Conservation (phyloP, 2,113 vertebrate species). For the Rhinolophus ferrumequinum region DNA sequence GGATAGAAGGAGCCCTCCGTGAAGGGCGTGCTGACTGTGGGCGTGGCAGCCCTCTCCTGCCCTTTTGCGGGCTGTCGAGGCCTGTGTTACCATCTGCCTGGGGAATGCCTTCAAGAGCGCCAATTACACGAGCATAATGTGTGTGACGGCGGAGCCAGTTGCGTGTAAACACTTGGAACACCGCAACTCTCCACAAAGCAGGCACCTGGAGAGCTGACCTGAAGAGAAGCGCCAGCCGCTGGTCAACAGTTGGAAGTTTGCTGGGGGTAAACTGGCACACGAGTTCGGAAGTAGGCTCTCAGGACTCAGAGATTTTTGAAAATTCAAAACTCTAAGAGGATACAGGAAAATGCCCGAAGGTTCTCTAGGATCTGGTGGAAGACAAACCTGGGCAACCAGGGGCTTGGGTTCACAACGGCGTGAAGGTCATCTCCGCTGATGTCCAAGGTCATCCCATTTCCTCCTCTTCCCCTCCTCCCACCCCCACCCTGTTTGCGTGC, state of each 20-base stretch:
- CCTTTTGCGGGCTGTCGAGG: not conserved
- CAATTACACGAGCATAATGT: constrained; percentile 28
- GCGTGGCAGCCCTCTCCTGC: not conserved
- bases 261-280: not conserved
- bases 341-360: not conserved
- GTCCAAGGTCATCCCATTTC: not conserved
- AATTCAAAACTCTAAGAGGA: not conserved
- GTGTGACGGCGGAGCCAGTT: constrained; percentile 31
- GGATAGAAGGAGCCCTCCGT: not conserved
- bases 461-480: not conserved
- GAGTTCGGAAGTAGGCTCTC: not conserved
- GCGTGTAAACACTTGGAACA: not conserved
- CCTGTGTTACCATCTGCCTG: not conserved
- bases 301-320: not conserved
- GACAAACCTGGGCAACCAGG: accelerated
- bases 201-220: not conserved
- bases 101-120: constrained; percentile 35
- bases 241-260: not conserved
- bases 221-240: not conserved
- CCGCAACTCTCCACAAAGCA: not conserved
- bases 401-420: not conserved
- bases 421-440: not conserved
- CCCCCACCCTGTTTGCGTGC: not conserved
- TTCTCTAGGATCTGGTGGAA: not conserved
- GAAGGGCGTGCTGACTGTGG: not conserved